phyloP scores from a whole-genome alignment of 2,888 invertebrate genomes.

The Drosophila differens region DNA sequence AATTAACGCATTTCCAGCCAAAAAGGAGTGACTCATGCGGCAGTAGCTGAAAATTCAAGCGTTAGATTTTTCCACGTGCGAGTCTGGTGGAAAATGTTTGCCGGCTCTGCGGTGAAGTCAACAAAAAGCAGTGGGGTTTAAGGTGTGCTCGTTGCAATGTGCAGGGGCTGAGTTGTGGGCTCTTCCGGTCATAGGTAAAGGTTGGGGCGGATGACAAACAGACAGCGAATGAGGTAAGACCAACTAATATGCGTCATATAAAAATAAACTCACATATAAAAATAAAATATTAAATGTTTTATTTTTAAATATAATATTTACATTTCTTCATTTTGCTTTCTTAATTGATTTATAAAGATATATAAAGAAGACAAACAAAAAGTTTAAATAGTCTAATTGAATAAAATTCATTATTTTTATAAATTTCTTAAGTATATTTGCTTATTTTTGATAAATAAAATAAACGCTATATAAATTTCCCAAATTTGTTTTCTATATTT shows the following conservation, averaged over 20 bases:
- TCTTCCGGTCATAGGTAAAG: constrained; percentile 9
- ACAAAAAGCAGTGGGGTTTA: constrained; percentile 3
- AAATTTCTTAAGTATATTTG: neutral
- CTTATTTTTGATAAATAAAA: too few relatives aligned
- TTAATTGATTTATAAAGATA: neutral
- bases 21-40: constrained; percentile 68
- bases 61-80: constrained; percentile 67
- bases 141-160: constrained; percentile 12
- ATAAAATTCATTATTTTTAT: neutral
- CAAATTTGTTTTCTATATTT: neutral
- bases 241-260: neutral
- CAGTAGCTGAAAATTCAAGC: constrained; percentile 49
- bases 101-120: neutral
- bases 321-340: neutral
- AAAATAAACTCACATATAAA: neutral
- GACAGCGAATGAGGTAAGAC: neutral
- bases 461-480: too few relatives aligned
- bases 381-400: neutral
- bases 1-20: constrained; percentile 72
- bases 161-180: neutral
- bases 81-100: constrained; percentile 31
- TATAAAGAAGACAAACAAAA: neutral
- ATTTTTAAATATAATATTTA: neutral
- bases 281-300: neutral
- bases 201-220: constrained; percentile 14